A percentile compares a stretch with the other conserved stretches of the same genome.
Conservation (phyloP, 1,140 invertebrate genomes). For the Drosophila sproati region DNA sequence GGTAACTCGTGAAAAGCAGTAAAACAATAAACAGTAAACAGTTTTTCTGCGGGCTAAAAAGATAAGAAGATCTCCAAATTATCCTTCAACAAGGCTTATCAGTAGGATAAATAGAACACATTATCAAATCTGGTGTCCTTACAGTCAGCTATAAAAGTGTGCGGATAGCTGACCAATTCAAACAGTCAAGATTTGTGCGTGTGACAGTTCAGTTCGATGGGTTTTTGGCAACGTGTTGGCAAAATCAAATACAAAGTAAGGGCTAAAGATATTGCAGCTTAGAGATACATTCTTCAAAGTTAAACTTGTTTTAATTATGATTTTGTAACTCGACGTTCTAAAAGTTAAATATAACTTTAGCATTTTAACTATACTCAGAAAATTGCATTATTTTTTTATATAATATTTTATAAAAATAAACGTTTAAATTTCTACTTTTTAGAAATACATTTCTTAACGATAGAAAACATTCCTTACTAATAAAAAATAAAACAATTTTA, state of each 20-base stretch:
- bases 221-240: conserved; percentile 45
- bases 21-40: conserved; percentile 32
- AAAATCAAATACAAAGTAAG: conserved; percentile 23
- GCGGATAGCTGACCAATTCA: neutral
- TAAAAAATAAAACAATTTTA: too few species aligned
- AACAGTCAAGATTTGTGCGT: conserved; percentile 45
- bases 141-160: conserved; percentile 54
- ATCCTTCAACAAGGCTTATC: conserved; percentile 50
- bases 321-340: neutral
- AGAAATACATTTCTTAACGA: too few species aligned
- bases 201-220: conserved; percentile 30
- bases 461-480: too few species aligned
- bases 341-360: neutral
- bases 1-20: conserved; percentile 43
- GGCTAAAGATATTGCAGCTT: conserved; percentile 2
- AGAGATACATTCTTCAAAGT: neutral
- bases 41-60: conserved; percentile 14
- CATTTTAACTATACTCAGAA: too few species aligned
- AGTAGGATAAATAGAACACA: conserved; percentile 19
- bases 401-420: too few species aligned
- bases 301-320: neutral
- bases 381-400: too few species aligned
- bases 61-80: conserved; percentile 41
- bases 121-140: conserved; percentile 2
- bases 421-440: too few species aligned